Conservation (phyloP, 2,797 vertebrate genomes). For the Pipistrellus nathusii region DNA sequence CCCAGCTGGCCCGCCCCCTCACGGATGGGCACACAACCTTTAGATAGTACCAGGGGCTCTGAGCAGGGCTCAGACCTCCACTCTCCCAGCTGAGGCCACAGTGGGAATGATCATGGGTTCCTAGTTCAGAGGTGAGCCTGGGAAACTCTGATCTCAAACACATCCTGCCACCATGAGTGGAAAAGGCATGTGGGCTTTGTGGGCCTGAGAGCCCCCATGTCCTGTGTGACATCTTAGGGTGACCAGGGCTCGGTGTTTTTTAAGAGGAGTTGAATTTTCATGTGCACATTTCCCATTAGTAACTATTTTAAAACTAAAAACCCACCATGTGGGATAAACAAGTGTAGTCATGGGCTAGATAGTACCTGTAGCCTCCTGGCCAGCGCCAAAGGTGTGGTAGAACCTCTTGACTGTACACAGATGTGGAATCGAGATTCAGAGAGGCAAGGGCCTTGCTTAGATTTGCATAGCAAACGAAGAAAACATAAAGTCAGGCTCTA, state of each 20-base stretch:
- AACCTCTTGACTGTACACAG: not conserved
- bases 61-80: not conserved
- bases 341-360: not conserved
- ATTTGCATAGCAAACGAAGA: not conserved
- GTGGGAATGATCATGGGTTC: not conserved
- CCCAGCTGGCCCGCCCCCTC: not conserved
- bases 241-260: not conserved
- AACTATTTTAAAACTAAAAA: not conserved
- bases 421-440: not conserved
- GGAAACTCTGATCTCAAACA: not conserved
- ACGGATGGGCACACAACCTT: not conserved
- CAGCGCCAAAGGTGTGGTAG: fast-evolving
- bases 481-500: not conserved
- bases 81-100: not conserved
- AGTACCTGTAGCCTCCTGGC: not conserved
- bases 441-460: not conserved
- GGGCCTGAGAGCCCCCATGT: not conserved
- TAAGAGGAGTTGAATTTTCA: not conserved
- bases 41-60: not conserved
- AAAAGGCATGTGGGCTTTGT: not conserved
- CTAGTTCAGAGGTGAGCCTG: not conserved
- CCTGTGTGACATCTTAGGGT: not conserved
- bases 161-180: not conserved
- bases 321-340: too few relatives aligned
- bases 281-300: not conserved